Evolutionary conservation across 2,113 vertebrate species (phyloP).

Genomic region (Tricholaema leucomelas): DNA sequence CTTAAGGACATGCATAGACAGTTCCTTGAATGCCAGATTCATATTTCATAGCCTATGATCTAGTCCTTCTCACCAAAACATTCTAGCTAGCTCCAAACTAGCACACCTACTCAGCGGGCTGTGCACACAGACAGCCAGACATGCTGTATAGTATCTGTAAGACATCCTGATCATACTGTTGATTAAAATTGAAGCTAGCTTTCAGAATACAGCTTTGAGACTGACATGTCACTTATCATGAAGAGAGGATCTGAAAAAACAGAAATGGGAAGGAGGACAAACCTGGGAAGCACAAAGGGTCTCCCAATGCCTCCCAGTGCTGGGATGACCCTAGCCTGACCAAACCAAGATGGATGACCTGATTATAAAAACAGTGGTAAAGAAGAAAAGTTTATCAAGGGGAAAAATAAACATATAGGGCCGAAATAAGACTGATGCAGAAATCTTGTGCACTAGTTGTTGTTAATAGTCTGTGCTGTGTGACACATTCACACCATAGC

Average conservation of each 20-base stretch:
- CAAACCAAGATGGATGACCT: neutral
- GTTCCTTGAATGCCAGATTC: neutral
- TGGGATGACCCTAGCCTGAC: neutral
- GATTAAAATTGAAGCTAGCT: neutral
- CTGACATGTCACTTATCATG: neutral
- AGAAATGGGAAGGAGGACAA: neutral
- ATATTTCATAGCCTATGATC: too few relatives aligned
- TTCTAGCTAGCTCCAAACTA: too few relatives aligned
- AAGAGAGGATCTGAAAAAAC: neutral
- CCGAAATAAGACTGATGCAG: neutral
- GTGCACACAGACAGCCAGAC: neutral
- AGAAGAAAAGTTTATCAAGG: neutral
- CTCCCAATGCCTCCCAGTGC: neutral
- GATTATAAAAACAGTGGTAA: neutral
- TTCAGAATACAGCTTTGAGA: neutral
- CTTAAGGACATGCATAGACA: neutral
- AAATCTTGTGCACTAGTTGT: neutral
- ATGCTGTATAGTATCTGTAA: neutral
- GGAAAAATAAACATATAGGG: neutral
- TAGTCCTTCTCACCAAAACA: too few relatives aligned
- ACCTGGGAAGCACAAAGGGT: neutral
- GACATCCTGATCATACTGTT: neutral
- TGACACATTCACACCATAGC: constrained; percentile 36
- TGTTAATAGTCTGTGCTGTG: neutral
- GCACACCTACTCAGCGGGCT: neutral